phyloP scores from a whole-genome alignment of 2,888 invertebrate genomes.

The Andrena trimmerana region DNA sequence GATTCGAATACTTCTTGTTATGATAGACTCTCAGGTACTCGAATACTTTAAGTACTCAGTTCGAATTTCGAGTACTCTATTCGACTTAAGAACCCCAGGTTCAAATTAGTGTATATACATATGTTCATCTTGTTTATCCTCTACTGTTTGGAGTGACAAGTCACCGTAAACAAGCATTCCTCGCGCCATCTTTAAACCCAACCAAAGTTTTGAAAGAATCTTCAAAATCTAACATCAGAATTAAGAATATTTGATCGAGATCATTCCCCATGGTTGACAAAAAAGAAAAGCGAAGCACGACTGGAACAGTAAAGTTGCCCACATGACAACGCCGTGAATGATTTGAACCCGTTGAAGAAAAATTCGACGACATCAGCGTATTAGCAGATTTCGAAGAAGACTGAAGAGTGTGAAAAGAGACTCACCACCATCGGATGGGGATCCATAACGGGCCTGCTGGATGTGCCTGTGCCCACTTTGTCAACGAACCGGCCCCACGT shows the following conservation, averaged over 20 bases:
- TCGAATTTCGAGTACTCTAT: too few relatives aligned
- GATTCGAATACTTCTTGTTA: too few relatives aligned
- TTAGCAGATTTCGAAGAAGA: background rate
- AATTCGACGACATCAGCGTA: slow-evolving; percentile 13
- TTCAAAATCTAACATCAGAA: background rate
- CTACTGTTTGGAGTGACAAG: too few relatives aligned
- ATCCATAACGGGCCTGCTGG: slow-evolving; percentile 77
- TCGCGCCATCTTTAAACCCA: too few relatives aligned
- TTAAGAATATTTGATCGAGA: background rate
- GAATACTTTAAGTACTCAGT: too few relatives aligned
- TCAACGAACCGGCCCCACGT: slow-evolving; percentile 24
- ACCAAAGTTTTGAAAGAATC: too few relatives aligned
- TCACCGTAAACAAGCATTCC: too few relatives aligned
- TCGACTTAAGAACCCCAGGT: too few relatives aligned
- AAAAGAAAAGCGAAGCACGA: background rate
- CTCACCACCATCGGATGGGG: slow-evolving; percentile 80
- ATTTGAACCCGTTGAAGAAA: slow-evolving; percentile 1
- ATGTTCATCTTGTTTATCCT: too few relatives aligned
- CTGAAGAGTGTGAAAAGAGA: background rate
- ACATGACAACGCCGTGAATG: background rate
- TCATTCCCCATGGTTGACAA: background rate
- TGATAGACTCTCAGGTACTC: too few relatives aligned
- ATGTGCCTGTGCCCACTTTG: slow-evolving; percentile 30
- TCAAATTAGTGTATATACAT: too few relatives aligned
- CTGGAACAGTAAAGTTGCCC: too few relatives aligned